A percentile compares a stretch with the other conserved stretches of the same genome.
Evolutionary conservation across 2,888 invertebrate genomes (phyloP).

Genomic region (Silvanus unidentatus): DNA sequence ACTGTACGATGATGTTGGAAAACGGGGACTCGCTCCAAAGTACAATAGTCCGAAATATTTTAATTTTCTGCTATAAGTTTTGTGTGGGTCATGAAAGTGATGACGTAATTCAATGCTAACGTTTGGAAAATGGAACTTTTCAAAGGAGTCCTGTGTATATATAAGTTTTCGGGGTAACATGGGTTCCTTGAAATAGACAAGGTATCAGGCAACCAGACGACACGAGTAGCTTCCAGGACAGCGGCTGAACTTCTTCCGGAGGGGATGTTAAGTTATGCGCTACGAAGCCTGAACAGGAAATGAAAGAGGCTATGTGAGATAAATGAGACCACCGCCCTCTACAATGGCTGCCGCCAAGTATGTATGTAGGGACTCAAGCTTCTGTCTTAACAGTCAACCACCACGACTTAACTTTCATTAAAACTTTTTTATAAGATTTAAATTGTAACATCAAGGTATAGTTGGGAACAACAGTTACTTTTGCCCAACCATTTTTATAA

Average conservation of each 20-base stretch:
- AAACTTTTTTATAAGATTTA: conserved; percentile 37
- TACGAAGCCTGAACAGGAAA: conserved; percentile 36
- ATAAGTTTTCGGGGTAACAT: not conserved
- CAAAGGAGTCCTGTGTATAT: too few species aligned
- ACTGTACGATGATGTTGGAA: not conserved
- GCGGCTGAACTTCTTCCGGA: conserved; percentile 29
- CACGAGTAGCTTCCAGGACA: conserved; percentile 23
- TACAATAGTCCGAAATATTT: not conserved
- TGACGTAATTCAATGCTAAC: too few species aligned
- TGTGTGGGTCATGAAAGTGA: not conserved
- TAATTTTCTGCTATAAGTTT: not conserved
- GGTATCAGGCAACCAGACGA: conserved; percentile 25
- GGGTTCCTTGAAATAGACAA: conserved; percentile 14
- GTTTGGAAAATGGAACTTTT: too few species aligned
- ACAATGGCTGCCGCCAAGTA: conserved; percentile 25
- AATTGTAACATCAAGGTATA: conserved; percentile 29
- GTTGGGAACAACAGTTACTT: conserved; percentile 11
- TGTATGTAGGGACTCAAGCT: not conserved
- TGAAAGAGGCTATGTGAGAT: conserved; percentile 39
- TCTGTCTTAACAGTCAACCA: conserved; percentile 11
- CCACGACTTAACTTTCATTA: conserved; percentile 36
- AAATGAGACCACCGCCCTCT: conserved; percentile 33
- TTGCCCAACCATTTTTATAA: too few species aligned
- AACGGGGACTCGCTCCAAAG: not conserved
- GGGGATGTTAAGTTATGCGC: conserved; percentile 36